Evolutionary conservation across 2,113 vertebrate genomes (phyloP).

Genomic region (Bufo bufo): DNA sequence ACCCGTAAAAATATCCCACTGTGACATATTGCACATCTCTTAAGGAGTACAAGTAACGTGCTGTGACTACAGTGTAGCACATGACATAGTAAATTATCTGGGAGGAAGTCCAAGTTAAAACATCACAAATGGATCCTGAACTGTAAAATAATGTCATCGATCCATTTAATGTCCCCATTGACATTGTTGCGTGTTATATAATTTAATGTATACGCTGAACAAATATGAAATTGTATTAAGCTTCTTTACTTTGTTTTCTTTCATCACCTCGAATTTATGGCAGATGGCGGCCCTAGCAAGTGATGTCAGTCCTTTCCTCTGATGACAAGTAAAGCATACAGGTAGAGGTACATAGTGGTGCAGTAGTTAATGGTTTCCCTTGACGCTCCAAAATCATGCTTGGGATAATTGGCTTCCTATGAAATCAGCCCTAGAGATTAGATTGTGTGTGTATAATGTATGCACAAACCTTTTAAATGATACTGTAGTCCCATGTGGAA

Average conservation of each 20-base stretch:
- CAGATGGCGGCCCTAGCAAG: not conserved
- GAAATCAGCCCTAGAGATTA: no score
- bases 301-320: not conserved
- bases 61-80: not conserved
- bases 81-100: conserved; percentile 1
- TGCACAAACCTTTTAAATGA: no score
- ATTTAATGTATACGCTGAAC: not conserved
- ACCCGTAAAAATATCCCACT: not conserved
- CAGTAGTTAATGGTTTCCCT: not conserved
- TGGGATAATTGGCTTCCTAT: no score
- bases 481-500: no score
- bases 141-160: not conserved
- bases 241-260: not conserved
- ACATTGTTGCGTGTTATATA: not conserved
- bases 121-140: not conserved
- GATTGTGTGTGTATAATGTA: no score
- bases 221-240: not conserved
- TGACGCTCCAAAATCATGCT: no score
- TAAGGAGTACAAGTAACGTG: not conserved
- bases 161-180: not conserved
- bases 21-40: not conserved
- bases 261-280: not conserved
- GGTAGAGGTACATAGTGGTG: no score
- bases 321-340: not conserved
- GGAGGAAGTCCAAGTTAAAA: not conserved